phyloP scores from a whole-genome alignment of 1,140 invertebrate genomes.

The Armadillidium nasatum region DNA sequence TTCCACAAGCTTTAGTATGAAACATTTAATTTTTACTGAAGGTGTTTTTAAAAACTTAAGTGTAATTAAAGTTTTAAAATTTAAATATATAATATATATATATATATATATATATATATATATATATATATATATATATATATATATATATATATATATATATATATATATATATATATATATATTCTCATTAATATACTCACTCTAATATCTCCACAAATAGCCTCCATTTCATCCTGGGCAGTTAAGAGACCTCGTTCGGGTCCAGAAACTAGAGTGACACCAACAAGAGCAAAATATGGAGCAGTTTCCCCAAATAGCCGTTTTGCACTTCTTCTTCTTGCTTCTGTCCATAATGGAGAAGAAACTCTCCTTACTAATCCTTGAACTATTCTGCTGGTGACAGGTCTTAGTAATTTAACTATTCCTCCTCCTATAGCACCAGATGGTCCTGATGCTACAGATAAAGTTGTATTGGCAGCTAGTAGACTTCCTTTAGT shows the following conservation, averaged over 20 bases:
- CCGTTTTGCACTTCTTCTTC: slow-evolving; percentile 58
- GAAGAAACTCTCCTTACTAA: slow-evolving; percentile 63
- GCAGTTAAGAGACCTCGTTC: slow-evolving; percentile 64
- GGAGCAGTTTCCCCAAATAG: slow-evolving; percentile 66
- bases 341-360: slow-evolving; percentile 59
- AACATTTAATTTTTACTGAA: no score
- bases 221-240: slow-evolving; percentile 69
- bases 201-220: slow-evolving; percentile 72
- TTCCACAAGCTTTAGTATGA: no score
- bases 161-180: no score
- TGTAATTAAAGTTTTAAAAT: no score
- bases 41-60: no score
- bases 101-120: no score
- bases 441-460: not conserved
- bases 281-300: slow-evolving; percentile 69
- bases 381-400: slow-evolving; percentile 28
- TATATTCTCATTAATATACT: not conserved
- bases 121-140: no score
- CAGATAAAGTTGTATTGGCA: no score
- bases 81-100: no score
- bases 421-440: slow-evolving; percentile 18
- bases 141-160: no score
- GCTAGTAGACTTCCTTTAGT: not conserved
- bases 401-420: slow-evolving; percentile 23
- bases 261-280: slow-evolving; percentile 65